These are phyloP conservation scores for Noctua pronuba DNA, from an alignment of 2,888 invertebrate genomes.

Conservation along the genomic window DNA sequence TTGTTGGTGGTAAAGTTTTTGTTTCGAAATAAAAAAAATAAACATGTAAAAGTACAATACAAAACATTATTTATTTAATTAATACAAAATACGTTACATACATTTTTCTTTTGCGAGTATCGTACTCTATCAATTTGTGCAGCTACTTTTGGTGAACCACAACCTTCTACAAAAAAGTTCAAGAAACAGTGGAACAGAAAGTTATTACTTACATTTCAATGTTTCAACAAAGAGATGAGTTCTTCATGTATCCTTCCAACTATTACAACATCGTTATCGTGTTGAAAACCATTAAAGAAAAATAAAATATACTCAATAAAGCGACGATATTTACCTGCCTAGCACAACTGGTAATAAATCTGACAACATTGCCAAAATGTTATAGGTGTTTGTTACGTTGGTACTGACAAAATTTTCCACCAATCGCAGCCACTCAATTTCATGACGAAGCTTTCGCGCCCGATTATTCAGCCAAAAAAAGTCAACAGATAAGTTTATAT, in stretches of 20 bases:
- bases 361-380: conserved; percentile 88
- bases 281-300: conserved; percentile 83
- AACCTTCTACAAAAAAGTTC: conserved; percentile 89
- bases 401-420: conserved; percentile 79
- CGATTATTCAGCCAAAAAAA: conserved; percentile 82
- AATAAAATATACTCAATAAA: conserved; percentile 83
- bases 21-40: conserved; percentile 50
- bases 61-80: conserved; percentile 48
- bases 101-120: conserved; percentile 84
- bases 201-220: conserved; percentile 79
- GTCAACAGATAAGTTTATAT: conserved; percentile 74
- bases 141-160: conserved; percentile 89
- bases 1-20: conserved; percentile 67
- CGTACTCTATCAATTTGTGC: conserved; percentile 86
- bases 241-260: conserved; percentile 75
- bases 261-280: conserved; percentile 78
- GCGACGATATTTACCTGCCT: conserved; percentile 88
- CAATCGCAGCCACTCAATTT: conserved; percentile 79
- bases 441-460: conserved; percentile 88
- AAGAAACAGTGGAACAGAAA: conserved; percentile 80
- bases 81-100: conserved; percentile 70
- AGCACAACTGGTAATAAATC: conserved; percentile 88
- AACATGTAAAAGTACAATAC: conserved; percentile 51
- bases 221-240: conserved; percentile 72
- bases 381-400: conserved; percentile 80